Conservation (phyloP, 2,888 invertebrate genomes). For the Hipparchia sbordonii region DNA sequence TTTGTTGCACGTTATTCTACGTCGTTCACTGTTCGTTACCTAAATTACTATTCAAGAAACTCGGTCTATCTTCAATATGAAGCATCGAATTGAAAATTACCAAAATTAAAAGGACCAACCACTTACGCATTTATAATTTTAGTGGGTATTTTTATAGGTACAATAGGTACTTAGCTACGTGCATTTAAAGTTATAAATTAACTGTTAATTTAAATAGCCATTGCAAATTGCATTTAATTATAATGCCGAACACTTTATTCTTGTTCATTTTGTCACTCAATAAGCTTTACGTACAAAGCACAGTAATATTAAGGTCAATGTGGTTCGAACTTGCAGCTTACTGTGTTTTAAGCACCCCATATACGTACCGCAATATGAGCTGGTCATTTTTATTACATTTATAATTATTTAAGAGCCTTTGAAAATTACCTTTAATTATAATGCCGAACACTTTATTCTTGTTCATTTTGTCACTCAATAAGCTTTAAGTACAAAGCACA, state of each 20-base stretch:
- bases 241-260: conserved; percentile 1
- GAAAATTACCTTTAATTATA: neutral
- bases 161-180: no score
- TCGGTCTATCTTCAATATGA: no score
- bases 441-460: neutral
- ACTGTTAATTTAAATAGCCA: neutral
- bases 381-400: conserved; percentile 43
- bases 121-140: no score
- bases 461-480: conserved; percentile 10
- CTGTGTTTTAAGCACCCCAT: conserved; percentile 43
- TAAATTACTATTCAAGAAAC: no score
- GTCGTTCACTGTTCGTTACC: no score
- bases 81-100: no score
- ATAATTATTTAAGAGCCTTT: no score
- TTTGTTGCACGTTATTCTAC: no score
- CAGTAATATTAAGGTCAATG: conserved; percentile 15
- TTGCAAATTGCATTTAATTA: neutral
- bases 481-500: conserved; percentile 4
- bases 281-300: conserved; percentile 4
- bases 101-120: no score
- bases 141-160: no score
- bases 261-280: conserved; percentile 9
- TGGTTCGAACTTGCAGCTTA: no score
- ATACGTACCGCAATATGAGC: conserved; percentile 57
- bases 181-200: neutral